Conservation (phyloP, 1,140 invertebrate species). For the Drosophila nikananu region DNA sequence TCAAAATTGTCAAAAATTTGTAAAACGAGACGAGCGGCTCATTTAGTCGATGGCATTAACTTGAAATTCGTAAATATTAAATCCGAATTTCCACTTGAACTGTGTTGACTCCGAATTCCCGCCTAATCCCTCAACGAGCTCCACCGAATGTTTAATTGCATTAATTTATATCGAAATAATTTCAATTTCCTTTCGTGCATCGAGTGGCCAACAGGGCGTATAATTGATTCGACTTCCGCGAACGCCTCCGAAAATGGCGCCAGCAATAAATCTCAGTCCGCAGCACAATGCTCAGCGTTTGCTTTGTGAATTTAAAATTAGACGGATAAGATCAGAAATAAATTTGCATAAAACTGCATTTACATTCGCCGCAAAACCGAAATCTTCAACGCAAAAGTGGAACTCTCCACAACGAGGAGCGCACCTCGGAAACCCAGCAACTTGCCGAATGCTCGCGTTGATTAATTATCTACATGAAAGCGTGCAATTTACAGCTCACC, state of each 20-base stretch:
- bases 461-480: slow-evolving; percentile 84
- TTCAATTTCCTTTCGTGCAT: slow-evolving; percentile 73
- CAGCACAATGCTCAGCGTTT: slow-evolving; percentile 23
- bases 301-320: slow-evolving; percentile 61
- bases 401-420: slow-evolving; percentile 39
- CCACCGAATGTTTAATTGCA: slow-evolving; percentile 59
- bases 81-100: slow-evolving; percentile 2
- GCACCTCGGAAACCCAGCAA: neutral
- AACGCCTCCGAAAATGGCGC: slow-evolving; percentile 65
- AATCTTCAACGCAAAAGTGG: slow-evolving; percentile 17
- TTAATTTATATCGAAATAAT: slow-evolving; percentile 66
- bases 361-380: slow-evolving; percentile 66
- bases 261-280: slow-evolving; percentile 52
- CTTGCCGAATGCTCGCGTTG: slow-evolving; percentile 58
- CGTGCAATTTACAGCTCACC: slow-evolving; percentile 80
- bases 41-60: too few species aligned
- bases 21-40: too few species aligned
- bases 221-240: slow-evolving; percentile 79
- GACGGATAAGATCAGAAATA: slow-evolving; percentile 74
- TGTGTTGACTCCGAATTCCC: neutral
- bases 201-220: slow-evolving; percentile 72
- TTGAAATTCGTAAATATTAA: neutral
- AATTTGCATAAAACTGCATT: slow-evolving; percentile 75
- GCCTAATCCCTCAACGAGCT: slow-evolving; percentile 2
- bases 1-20: too few species aligned